Conservation (phyloP, 2,113 vertebrate genomes). For the Entomyzon cyanotis region DNA sequence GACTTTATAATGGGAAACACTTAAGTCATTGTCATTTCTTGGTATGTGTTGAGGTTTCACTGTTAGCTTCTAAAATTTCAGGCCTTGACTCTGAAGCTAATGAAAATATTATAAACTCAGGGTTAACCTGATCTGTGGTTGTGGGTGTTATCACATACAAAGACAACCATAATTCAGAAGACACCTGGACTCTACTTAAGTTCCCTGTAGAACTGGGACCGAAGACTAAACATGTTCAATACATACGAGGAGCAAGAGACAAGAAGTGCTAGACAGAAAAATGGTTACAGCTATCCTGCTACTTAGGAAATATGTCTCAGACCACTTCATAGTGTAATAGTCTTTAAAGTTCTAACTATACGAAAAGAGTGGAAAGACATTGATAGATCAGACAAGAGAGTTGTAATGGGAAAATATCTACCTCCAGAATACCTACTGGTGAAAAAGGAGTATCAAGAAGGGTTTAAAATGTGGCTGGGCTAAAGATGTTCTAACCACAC, state of each 20-base stretch:
- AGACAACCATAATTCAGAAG: background rate
- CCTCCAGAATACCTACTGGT: background rate
- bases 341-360: background rate
- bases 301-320: background rate
- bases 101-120: background rate
- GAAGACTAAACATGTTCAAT: background rate
- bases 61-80: background rate
- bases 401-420: background rate
- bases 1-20: background rate
- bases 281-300: background rate
- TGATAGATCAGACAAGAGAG: background rate
- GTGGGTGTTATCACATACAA: background rate
- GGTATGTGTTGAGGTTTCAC: background rate
- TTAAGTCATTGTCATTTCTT: background rate
- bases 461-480: background rate
- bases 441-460: background rate
- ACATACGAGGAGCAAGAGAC: background rate
- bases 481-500: background rate
- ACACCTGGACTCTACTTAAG: background rate
- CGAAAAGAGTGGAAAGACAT: background rate
- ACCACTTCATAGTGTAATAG: background rate
- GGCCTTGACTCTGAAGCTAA: background rate
- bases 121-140: background rate
- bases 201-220: background rate
- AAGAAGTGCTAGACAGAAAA: background rate